These are phyloP conservation scores for Platanista minor DNA, from an alignment of 2,113 vertebrate species.

Conservation along the genomic window DNA sequence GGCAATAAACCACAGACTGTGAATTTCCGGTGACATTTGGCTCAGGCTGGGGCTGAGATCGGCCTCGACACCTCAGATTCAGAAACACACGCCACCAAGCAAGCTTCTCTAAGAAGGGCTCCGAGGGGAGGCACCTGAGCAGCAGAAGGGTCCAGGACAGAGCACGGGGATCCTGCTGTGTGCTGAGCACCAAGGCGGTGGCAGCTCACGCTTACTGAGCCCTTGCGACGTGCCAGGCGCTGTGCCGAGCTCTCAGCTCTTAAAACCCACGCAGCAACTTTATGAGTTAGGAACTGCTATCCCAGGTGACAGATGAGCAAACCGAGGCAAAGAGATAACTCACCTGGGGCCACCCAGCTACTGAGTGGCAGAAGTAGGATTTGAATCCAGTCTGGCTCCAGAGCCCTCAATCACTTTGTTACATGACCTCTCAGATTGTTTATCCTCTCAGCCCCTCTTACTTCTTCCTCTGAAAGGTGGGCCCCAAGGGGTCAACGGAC, in stretches of 20 bases:
- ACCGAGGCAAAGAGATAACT: background rate
- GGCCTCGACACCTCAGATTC: background rate
- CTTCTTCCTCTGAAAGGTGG: background rate
- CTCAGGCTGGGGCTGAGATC: background rate
- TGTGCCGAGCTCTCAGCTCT: background rate
- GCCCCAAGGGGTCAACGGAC: no score
- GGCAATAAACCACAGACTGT: background rate
- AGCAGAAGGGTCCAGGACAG: background rate
- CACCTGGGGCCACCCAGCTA: background rate
- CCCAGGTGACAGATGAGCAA: background rate
- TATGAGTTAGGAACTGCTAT: background rate
- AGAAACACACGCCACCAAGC: background rate
- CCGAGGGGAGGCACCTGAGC: fast-evolving
- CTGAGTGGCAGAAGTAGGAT: background rate
- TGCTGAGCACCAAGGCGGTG: fast-evolving
- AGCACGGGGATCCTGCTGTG: background rate
- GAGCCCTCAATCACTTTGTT: background rate
- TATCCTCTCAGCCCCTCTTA: background rate
- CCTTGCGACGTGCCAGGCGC: fast-evolving
- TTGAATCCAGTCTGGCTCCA: background rate
- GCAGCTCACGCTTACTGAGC: fast-evolving
- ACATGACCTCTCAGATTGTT: background rate
- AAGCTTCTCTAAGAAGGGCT: background rate
- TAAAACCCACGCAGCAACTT: no score
- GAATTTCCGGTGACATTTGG: conserved; percentile 50